These are phyloP conservation scores for Campopleginae sp. DNA, from an alignment of 2,888 invertebrate genomes.

Conservation along the genomic window DNA sequence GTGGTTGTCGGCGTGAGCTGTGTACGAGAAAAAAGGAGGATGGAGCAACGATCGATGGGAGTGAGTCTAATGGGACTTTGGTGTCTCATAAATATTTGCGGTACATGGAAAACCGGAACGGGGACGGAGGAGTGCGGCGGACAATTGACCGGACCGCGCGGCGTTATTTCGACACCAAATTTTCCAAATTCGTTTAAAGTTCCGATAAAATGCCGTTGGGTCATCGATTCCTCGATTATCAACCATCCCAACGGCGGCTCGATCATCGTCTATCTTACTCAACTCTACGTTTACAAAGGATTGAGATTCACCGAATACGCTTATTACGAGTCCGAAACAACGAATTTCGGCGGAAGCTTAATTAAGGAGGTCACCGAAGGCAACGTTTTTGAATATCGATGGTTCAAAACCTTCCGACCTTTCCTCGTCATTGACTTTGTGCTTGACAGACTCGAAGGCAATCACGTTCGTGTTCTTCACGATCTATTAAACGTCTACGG, in stretches of 20 bases:
- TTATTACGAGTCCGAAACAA: constrained; percentile 88
- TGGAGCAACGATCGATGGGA: constrained; percentile 9
- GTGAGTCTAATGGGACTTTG: constrained; percentile 46
- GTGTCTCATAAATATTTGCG: constrained; percentile 48
- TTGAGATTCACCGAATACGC: constrained; percentile 91
- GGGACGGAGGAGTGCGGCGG: constrained; percentile 87
- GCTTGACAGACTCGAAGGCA: constrained; percentile 90
- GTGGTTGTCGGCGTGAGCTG: neutral
- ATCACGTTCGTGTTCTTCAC: constrained; percentile 92
- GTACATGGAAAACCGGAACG: constrained; percentile 34
- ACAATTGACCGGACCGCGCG: constrained; percentile 87
- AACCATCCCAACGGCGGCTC: constrained; percentile 83
- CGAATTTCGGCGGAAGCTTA: constrained; percentile 88
- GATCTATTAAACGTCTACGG: constrained; percentile 94
- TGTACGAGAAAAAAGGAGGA: constrained; percentile 30
- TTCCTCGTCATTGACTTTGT: constrained; percentile 92
- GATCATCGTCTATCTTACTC: constrained; percentile 94
- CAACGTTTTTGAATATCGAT: constrained; percentile 87
- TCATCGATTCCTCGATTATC: constrained; percentile 90
- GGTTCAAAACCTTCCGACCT: constrained; percentile 88
- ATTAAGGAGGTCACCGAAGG: constrained; percentile 90
- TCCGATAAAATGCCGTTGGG: constrained; percentile 94
- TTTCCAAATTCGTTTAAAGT: constrained; percentile 93
- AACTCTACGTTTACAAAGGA: constrained; percentile 93
- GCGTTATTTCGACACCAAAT: constrained; percentile 92